Conservation (phyloP, 2,797 vertebrate species). For the Tapirus indicus region DNA sequence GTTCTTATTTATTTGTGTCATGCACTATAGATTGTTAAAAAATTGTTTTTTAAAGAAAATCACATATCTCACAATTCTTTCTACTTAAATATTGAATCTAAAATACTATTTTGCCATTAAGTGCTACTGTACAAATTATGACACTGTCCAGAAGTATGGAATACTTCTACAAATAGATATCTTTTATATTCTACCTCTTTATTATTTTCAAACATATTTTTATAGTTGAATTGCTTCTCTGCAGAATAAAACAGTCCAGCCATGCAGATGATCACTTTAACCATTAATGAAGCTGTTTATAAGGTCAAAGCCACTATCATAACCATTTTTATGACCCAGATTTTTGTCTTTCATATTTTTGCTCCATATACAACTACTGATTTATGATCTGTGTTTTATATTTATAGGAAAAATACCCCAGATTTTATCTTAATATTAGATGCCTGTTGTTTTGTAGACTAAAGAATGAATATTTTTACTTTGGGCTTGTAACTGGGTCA, state of each 20-base stretch:
- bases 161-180: background rate
- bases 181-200: background rate
- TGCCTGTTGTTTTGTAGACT: conserved; percentile 52
- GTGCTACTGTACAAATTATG: background rate
- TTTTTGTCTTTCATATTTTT: background rate
- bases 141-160: background rate
- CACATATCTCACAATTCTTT: background rate
- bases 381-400: conserved; percentile 38
- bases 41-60: background rate
- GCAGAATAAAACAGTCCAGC: background rate
- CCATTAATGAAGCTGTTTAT: background rate
- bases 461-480: conserved; percentile 79
- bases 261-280: background rate
- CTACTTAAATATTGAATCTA: background rate
- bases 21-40: background rate
- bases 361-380: background rate
- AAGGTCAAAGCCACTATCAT: background rate
- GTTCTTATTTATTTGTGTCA: background rate
- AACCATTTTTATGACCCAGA: background rate
- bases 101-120: background rate
- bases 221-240: background rate
- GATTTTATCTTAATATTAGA: conserved; percentile 63
- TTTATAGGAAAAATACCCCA: conserved; percentile 70
- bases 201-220: conserved; percentile 3
- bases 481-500: conserved; percentile 83